These are phyloP conservation scores for Clostera curtula DNA, from an alignment of 2,888 invertebrate species.

Conservation along the genomic window DNA sequence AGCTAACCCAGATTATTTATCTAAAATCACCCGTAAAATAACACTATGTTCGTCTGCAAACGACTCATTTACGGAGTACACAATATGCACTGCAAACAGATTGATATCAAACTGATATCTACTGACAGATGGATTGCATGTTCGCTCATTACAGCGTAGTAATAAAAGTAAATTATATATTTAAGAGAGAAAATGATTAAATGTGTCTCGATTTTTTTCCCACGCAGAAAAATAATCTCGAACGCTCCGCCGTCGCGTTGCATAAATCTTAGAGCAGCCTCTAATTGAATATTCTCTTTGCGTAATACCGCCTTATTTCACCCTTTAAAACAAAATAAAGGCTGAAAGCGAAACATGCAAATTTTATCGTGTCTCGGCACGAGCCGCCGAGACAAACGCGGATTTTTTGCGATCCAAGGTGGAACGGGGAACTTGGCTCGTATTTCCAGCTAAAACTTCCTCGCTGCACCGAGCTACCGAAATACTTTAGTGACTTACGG, in stretches of 20 bases:
- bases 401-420: slow-evolving; percentile 60
- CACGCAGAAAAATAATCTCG: slow-evolving; percentile 36
- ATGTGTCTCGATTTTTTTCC: too few relatives aligned
- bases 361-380: slow-evolving; percentile 66
- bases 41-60: too few relatives aligned
- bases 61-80: too few relatives aligned
- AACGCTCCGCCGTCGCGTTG: slow-evolving; percentile 32
- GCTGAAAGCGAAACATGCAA: slow-evolving; percentile 69
- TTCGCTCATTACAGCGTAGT: too few relatives aligned
- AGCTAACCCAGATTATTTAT: too few relatives aligned
- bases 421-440: slow-evolving; percentile 64
- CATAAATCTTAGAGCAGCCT: slow-evolving; percentile 61
- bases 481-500: slow-evolving; percentile 65
- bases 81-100: too few relatives aligned
- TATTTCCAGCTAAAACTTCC: slow-evolving; percentile 65
- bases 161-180: too few relatives aligned
- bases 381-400: slow-evolving; percentile 43
- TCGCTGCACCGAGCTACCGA: slow-evolving; percentile 55
- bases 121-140: too few relatives aligned
- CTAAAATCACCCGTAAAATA: too few relatives aligned
- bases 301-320: slow-evolving; percentile 66
- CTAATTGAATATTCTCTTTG: slow-evolving; percentile 72
- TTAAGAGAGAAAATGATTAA: too few relatives aligned
- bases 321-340: slow-evolving; percentile 72
- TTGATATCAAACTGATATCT: too few relatives aligned